Evolutionary conservation across 2,797 vertebrate species (phyloP).

Genomic region (Lithobates sylvaticus): DNA sequence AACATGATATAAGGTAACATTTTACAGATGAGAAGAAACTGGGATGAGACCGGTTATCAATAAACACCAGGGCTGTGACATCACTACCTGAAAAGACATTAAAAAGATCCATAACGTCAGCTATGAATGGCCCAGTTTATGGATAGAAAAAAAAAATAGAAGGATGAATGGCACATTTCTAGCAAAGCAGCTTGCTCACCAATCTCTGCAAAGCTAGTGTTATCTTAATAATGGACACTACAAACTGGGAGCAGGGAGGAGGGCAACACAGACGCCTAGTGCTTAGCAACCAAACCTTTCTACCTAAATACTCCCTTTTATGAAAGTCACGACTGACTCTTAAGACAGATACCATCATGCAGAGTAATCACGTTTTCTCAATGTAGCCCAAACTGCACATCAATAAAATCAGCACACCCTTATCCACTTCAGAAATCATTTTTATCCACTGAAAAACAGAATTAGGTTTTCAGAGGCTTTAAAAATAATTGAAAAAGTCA

Average conservation of each 20-base stretch:
- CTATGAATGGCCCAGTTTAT: not conserved
- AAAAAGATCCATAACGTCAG: constrained; percentile 5
- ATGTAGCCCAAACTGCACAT: constrained; percentile 61
- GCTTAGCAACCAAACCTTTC: constrained; percentile 89
- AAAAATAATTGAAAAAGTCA: not conserved
- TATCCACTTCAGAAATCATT: constrained; percentile 25
- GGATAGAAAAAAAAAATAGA: constrained; percentile 13
- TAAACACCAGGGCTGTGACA: not conserved
- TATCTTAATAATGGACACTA: constrained; percentile 42
- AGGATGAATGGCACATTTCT: constrained; percentile 33
- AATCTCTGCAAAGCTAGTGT: constrained; percentile 29
- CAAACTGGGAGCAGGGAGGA: constrained; percentile 15
- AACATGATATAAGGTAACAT: not conserved
- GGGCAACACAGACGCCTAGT: constrained; percentile 74
- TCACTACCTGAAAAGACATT: not conserved
- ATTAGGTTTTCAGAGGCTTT: not conserved
- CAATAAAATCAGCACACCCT: constrained; percentile 29
- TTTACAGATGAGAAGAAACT: not conserved
- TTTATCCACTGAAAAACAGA: not conserved
- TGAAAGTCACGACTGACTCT: constrained; percentile 89
- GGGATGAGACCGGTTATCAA: not conserved
- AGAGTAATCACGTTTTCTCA: constrained; percentile 64
- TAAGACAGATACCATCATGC: constrained; percentile 80
- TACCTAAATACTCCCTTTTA: constrained; percentile 89
- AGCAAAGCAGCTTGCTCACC: constrained; percentile 16